Conservation (phyloP, 2,113 vertebrate genomes). For the Nipponia nippon region DNA sequence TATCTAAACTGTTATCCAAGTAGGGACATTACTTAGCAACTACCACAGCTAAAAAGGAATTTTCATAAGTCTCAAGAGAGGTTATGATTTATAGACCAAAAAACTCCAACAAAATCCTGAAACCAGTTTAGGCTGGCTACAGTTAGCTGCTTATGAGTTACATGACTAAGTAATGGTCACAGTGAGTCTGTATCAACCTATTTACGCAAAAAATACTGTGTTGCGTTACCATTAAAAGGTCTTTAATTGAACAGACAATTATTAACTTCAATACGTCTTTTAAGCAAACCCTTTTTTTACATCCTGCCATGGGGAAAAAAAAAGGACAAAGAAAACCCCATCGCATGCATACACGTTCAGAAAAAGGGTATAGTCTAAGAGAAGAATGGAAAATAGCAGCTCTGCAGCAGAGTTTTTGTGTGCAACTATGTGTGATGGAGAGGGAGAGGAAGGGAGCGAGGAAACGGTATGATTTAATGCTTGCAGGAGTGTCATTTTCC, state of each 20-base stretch:
- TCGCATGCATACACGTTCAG: background rate
- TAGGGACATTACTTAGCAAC: slow-evolving; percentile 55
- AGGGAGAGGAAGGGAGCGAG: background rate
- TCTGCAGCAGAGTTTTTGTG: background rate
- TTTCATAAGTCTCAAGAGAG: slow-evolving; percentile 47
- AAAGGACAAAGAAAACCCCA: background rate
- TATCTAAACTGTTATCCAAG: slow-evolving; percentile 54
- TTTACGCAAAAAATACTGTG: background rate
- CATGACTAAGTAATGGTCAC: slow-evolving; percentile 22
- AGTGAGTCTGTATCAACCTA: background rate
- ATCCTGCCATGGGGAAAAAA: background rate
- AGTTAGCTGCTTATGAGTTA: slow-evolving; percentile 8
- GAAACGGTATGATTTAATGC: background rate
- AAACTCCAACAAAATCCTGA: slow-evolving; percentile 6
- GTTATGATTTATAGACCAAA: slow-evolving; percentile 53
- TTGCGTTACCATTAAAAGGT: background rate
- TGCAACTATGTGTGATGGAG: background rate
- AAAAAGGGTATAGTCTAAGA: background rate
- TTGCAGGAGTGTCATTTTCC: background rate
- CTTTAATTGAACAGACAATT: background rate
- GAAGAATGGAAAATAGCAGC: background rate
- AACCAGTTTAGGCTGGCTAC: slow-evolving; percentile 22
- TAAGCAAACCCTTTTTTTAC: background rate
- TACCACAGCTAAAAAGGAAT: slow-evolving; percentile 35
- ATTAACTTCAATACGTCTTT: background rate